Conservation (phyloP, 2,113 vertebrate species). For the Pteronura brasiliensis region DNA sequence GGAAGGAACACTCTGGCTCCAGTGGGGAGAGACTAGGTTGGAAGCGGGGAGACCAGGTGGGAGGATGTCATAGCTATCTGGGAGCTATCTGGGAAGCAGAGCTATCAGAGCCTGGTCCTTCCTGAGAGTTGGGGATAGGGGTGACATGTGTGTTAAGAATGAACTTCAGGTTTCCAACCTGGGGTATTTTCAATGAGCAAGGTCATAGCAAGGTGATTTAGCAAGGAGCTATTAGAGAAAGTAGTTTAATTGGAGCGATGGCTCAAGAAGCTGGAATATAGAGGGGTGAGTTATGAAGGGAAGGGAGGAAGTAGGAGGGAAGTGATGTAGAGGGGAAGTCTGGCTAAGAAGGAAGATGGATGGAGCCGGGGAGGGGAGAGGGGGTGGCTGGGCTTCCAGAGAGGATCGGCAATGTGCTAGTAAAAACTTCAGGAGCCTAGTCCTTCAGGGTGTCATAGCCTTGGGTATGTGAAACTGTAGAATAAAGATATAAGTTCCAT, state of each 20-base stretch:
- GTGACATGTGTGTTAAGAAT: neutral
- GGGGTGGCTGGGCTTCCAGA: neutral
- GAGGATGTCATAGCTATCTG: neutral
- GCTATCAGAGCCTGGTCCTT: neutral
- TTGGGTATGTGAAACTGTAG: neutral
- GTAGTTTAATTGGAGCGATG: neutral
- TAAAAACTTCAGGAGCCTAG: neutral
- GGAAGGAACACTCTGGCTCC: neutral
- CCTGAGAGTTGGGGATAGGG: neutral
- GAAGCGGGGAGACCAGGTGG: neutral
- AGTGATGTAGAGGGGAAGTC: neutral
- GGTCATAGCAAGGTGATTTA: neutral
- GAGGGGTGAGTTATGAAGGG: neutral
- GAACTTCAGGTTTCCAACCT: neutral
- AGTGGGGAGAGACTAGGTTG: neutral
- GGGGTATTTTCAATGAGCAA: neutral
- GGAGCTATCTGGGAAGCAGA: neutral
- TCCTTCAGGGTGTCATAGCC: neutral
- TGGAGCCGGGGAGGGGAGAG: neutral
- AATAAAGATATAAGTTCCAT: neutral
- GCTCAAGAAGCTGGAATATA: neutral
- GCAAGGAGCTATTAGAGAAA: neutral
- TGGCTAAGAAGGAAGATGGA: neutral
- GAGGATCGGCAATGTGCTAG: neutral
- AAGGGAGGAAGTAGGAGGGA: neutral